Conservation (phyloP, 2,888 invertebrate genomes). For the Ennomos quercinarius region DNA sequence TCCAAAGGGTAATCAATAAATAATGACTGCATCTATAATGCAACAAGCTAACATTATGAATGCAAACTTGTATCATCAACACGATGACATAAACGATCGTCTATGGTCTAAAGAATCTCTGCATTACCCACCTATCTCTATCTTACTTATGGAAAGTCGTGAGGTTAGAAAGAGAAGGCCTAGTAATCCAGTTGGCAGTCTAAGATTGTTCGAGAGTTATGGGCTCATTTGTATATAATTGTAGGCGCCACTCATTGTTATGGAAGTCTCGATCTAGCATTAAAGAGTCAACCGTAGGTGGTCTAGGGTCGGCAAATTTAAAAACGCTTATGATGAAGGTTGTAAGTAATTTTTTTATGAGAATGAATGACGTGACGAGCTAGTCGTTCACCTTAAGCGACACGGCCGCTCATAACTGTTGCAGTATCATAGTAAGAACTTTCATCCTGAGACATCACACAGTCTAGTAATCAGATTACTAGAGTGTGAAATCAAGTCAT, state of each 20-base stretch:
- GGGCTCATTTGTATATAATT: conserved; percentile 80
- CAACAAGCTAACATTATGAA: conserved; percentile 16
- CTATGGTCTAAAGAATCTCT: conserved; percentile 13
- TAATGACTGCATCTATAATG: conserved; percentile 16
- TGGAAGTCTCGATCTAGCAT: conserved; percentile 62
- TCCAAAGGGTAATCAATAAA: conserved; percentile 15
- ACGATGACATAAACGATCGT: conserved; percentile 13
- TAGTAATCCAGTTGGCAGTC: conserved; percentile 25
- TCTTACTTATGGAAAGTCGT: conserved; percentile 3
- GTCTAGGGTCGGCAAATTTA: conserved; percentile 58
- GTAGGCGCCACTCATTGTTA: conserved; percentile 83
- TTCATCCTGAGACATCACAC: too few species aligned
- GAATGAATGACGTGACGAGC: too few species aligned
- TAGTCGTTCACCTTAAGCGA: too few species aligned
- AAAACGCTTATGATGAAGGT: too few species aligned
- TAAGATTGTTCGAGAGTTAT: conserved; percentile 73
- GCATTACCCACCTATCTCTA: conserved; percentile 15
- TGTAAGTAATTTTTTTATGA: too few species aligned
- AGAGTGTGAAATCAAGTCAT: too few species aligned
- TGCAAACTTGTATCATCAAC: conserved; percentile 23
- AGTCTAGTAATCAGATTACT: too few species aligned
- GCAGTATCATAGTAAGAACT: too few species aligned
- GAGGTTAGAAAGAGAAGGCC: conserved; percentile 18
- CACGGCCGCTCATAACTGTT: too few species aligned
- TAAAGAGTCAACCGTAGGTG: conserved; percentile 67